Base-by-base conservation (phyloP, 2,797 vertebrate species). In the Pangasius mekongensis region DNA sequence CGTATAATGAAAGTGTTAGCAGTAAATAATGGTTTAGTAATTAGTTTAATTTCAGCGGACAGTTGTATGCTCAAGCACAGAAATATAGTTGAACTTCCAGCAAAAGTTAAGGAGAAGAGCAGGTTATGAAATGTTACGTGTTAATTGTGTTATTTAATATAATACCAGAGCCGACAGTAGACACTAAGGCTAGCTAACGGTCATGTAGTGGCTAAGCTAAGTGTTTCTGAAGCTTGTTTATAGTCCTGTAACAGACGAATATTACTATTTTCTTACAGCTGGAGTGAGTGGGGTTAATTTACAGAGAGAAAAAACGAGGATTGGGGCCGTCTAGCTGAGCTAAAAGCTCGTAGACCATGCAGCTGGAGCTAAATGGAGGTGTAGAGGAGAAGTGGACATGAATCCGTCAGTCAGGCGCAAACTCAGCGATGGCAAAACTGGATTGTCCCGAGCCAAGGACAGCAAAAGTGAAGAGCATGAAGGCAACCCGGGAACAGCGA, bases 371-470 rank as follows among this genome's bases (percentile, higher is more conserved):
- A 5, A 2, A 20, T 74, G 49, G 22, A 58, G 69, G 3, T 85
- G 22, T 14, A 16, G 24, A 20, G 56, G 14, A 20, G 83, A 33
- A 90, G 89, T 36, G 86, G 90, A 27, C 5, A 95, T 95, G 95
- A 94, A 88, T 87, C 20, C 86, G 1, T 86, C 87, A 67, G 89
- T 88, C 67, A 95, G 94, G 92, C 91, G 93, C 66, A 92, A 60
- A 91, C 89, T 90, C 81, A 30, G 83, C 81, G 77, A 80, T 80
- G 52, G 18, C 47, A 89, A 87, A 76, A 39, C 71, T 1, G 62
- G 43, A 66, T 14, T 24, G 36, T n/a, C 84, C 11, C 87, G 81
- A 33, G 36, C 83, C 36, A 91, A 92, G 69, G 54, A n/a, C 58
- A 58, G 33, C 43, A 91, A 86, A 73, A 66, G 69, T 54, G 82